Conservation (phyloP, 2,797 vertebrate genomes). For the Sebastolobus alascanus region DNA sequence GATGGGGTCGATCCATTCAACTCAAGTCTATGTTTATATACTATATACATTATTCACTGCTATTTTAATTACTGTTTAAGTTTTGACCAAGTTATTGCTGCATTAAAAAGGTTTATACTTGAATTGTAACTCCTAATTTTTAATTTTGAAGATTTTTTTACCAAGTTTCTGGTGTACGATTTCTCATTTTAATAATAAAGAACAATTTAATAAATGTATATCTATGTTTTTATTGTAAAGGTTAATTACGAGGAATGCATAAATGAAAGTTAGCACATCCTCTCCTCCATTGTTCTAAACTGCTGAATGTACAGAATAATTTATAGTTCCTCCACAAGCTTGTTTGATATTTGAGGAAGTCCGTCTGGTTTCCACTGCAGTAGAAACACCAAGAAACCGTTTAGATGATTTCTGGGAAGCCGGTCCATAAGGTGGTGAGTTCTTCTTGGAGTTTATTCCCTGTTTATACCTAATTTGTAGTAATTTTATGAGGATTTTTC, state of each 20-base stretch:
- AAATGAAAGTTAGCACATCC: neutral
- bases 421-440: neutral
- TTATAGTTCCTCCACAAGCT: neutral
- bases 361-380: neutral
- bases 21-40: too few relatives aligned
- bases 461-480: accelerated
- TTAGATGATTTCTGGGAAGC: neutral
- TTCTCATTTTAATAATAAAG: too few relatives aligned
- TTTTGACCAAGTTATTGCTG: too few relatives aligned
- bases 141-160: too few relatives aligned
- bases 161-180: too few relatives aligned
- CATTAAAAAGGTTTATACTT: too few relatives aligned
- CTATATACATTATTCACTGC: too few relatives aligned
- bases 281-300: neutral
- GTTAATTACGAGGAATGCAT: neutral
- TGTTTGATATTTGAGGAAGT: neutral
- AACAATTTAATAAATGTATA: too few relatives aligned
- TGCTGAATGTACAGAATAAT: neutral
- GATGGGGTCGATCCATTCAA: too few relatives aligned
- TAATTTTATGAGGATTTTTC: neutral
- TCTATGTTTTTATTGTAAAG: neutral
- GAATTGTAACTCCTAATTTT: too few relatives aligned
- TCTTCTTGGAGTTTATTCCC: neutral
- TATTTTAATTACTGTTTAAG: too few relatives aligned
- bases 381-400: neutral